These are phyloP conservation scores for Apomyelois bistriatella DNA, from an alignment of 2,888 invertebrate species.

Conservation along the genomic window DNA sequence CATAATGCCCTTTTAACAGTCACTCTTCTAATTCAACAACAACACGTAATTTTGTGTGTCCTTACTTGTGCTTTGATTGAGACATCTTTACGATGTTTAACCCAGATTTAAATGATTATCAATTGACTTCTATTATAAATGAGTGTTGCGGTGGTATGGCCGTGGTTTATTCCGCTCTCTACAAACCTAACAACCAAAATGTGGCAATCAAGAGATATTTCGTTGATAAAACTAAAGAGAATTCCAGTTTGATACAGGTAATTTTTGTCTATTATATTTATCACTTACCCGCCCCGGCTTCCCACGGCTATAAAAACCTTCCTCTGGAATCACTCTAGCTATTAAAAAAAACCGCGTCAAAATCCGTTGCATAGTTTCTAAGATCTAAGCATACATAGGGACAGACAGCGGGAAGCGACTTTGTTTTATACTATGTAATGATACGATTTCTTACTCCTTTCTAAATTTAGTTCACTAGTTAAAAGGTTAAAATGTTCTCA, in stretches of 20 bases:
- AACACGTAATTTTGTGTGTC: slow-evolving; percentile 1
- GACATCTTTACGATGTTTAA: slow-evolving; percentile 69
- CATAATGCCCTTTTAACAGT: slow-evolving; percentile 22
- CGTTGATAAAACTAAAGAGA: slow-evolving; percentile 84
- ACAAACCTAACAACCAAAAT: slow-evolving; percentile 82
- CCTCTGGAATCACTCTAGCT: too few species aligned
- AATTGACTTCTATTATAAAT: slow-evolving; percentile 83
- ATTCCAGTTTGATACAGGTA: slow-evolving; percentile 81
- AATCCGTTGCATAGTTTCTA: too few species aligned
- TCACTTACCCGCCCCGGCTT: too few species aligned
- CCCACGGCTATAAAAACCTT: too few species aligned
- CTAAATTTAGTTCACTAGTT: too few species aligned
- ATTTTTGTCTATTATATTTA: slow-evolving; percentile 9
- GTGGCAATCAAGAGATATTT: slow-evolving; percentile 88
- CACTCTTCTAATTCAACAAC: background rate
- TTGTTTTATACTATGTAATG: too few species aligned
- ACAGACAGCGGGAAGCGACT: too few species aligned
- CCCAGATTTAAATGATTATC: slow-evolving; percentile 82
- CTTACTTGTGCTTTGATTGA: slow-evolving; percentile 11
- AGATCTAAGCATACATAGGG: too few species aligned
- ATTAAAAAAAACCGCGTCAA: too few species aligned
- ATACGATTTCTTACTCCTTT: too few species aligned
- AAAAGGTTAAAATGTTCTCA: too few species aligned
- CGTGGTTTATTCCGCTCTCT: slow-evolving; percentile 85
- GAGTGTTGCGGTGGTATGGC: slow-evolving; percentile 85